Evolutionary conservation across 1,140 invertebrate species (phyloP).

Genomic region (Dendroctonus valens): DNA sequence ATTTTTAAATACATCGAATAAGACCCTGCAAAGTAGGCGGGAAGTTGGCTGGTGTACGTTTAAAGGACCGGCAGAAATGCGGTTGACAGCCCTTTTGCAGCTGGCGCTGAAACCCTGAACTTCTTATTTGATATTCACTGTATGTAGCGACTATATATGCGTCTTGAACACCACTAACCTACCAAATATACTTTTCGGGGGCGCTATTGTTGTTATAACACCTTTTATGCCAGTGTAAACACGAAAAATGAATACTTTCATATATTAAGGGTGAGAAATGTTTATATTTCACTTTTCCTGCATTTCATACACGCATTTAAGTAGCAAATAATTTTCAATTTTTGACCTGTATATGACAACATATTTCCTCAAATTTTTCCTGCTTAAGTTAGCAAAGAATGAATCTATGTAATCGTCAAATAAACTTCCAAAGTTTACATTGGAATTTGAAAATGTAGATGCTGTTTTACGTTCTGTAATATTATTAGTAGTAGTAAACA

Average conservation of each 20-base stretch:
- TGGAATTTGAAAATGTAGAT: too few species aligned
- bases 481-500: too few species aligned
- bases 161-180: slow-evolving; percentile 41
- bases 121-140: slow-evolving; percentile 47
- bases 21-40: slow-evolving; percentile 30
- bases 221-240: slow-evolving; percentile 15
- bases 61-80: slow-evolving; percentile 42
- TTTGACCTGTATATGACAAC: too few species aligned
- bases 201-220: slow-evolving; percentile 35
- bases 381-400: too few species aligned
- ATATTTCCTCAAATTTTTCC: too few species aligned
- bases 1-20: slow-evolving; percentile 17
- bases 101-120: slow-evolving; percentile 43
- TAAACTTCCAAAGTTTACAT: too few species aligned
- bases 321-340: too few species aligned
- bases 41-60: slow-evolving; percentile 25
- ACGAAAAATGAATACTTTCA: neutral
- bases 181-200: slow-evolving; percentile 41
- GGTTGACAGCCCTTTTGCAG: slow-evolving; percentile 43
- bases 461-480: too few species aligned
- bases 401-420: too few species aligned
- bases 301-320: too few species aligned
- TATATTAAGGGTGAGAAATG: too few species aligned
- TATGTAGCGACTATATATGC: slow-evolving; percentile 38
- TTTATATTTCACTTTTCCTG: too few species aligned